Evolutionary conservation across 1,140 invertebrate genomes (phyloP).

Genomic region (Campoletis sonorensis): DNA sequence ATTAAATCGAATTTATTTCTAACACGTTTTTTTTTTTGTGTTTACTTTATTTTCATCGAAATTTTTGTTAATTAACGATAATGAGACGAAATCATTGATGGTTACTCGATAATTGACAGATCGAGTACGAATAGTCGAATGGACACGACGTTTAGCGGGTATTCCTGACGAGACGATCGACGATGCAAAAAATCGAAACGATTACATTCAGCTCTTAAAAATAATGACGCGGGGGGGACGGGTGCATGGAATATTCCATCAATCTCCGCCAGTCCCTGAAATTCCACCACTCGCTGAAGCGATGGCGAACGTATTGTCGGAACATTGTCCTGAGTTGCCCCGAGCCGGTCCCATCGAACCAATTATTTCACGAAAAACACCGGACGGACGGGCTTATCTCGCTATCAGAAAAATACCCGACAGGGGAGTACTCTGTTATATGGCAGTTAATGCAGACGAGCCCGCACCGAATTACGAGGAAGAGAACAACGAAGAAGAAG

Average conservation of each 20-base stretch:
- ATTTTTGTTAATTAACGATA: too few relatives aligned
- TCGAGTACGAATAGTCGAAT: constrained; percentile 75
- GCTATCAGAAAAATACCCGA: constrained; percentile 73
- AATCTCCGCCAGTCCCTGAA: constrained; percentile 66
- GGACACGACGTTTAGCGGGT: constrained; percentile 70
- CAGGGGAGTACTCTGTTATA: constrained; percentile 76
- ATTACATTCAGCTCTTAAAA: constrained; percentile 75
- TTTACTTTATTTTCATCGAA: too few relatives aligned
- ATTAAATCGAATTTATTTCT: too few relatives aligned
- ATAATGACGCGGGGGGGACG: constrained; percentile 74
- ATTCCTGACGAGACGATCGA: constrained; percentile 72
- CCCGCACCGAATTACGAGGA: not conserved
- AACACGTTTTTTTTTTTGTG: too few relatives aligned
- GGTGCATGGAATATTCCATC: constrained; percentile 73
- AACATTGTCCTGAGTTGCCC: constrained; percentile 70
- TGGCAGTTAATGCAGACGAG: constrained; percentile 75
- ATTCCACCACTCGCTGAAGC: constrained; percentile 70
- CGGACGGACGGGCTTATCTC: constrained; percentile 76
- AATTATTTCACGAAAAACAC: constrained; percentile 71
- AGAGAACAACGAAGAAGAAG: not conserved
- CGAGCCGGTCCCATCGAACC: constrained; percentile 73
- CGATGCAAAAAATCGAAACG: constrained; percentile 72
- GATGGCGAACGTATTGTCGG: constrained; percentile 69
- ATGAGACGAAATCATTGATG: too few relatives aligned
- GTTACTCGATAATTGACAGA: constrained; percentile 59